Base-by-base conservation (phyloP, 1,140 invertebrate species). In the Drosophila yakuba region DNA sequence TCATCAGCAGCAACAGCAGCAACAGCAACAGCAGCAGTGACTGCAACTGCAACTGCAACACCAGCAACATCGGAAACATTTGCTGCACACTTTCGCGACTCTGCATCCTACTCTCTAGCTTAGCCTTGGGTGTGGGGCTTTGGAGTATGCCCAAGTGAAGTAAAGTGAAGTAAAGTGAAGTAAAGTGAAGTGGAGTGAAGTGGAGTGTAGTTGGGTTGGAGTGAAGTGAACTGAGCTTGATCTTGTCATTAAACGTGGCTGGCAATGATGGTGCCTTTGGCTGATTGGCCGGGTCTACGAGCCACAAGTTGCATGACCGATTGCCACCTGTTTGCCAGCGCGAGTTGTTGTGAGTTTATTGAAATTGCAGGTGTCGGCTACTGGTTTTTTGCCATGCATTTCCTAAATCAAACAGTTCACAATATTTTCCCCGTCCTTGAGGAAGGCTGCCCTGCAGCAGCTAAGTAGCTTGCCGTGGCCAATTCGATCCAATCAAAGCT, bases 221-320 rank as follows among this genome's bases (percentile, higher is more conserved):
- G 78, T 76, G 63, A 54, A 60, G 47, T 69, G 71, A 54, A 73
- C 82, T 86, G 73, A 75, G 80, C 85, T 88, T 88, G 84, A 88
- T 88, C 84, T 88, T 88, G 84, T 89, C 84, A 88, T 88, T 88
- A 88, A 88, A 86, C 74, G 74, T 52, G 64, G 82, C 82, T 72
- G 58, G 79, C 73, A 74, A 77, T 80, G 67, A 78, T 85, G 74
- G 59, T 80, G 80, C 74, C 66, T 43, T 52, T 60, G 47, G 63
- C 77, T 73, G 63, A 72, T 86, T 86, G 84, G 84, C 78, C 52
- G 68, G 67, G 54, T 84, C 59, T 74, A 14, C 60, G 64, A 62
- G 67, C 78, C 60, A 72, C 67, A 80, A 66, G 72, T 75, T 62
- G 81, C 81, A 77, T 67, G 78, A 76, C 84, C 84, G 61, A 76